phyloP scores from a whole-genome alignment of 2,797 vertebrate species.

The Aviceda cuculoides region DNA sequence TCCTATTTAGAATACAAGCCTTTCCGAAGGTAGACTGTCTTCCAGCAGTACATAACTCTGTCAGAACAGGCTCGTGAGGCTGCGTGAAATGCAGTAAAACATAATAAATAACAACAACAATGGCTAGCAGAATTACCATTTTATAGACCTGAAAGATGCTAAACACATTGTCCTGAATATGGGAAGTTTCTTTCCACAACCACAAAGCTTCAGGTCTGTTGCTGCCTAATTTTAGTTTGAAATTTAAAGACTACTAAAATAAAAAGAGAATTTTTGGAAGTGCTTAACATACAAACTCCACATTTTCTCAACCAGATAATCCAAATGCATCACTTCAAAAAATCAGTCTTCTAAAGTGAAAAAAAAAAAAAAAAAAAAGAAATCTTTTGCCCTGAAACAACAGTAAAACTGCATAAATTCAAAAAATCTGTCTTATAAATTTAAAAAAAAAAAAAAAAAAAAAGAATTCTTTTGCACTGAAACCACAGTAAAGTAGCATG shows the following conservation, averaged over 20 bases:
- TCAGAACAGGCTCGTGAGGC: not conserved
- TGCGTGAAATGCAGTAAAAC: constrained; percentile 13
- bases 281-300: not conserved
- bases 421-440: too few relatives aligned
- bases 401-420: too few relatives aligned
- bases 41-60: not conserved
- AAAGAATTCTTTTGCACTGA: not conserved
- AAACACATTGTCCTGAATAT: not conserved
- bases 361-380: not conserved
- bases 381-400: not conserved
- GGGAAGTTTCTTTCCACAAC: not conserved
- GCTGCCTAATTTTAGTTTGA: not conserved
- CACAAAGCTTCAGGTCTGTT: not conserved
- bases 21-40: not conserved
- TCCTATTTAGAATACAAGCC: not conserved
- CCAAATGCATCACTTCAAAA: not conserved
- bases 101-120: not conserved
- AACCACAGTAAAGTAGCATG: not conserved
- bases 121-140: not conserved
- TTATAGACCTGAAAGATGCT: not conserved
- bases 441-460: not conserved
- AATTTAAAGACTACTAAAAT: not conserved
- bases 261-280: not conserved
- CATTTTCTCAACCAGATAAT: not conserved
- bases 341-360: not conserved